These are phyloP conservation scores for Melanaphis sacchari DNA, from an alignment of 1,140 invertebrate species.

Conservation along the genomic window DNA sequence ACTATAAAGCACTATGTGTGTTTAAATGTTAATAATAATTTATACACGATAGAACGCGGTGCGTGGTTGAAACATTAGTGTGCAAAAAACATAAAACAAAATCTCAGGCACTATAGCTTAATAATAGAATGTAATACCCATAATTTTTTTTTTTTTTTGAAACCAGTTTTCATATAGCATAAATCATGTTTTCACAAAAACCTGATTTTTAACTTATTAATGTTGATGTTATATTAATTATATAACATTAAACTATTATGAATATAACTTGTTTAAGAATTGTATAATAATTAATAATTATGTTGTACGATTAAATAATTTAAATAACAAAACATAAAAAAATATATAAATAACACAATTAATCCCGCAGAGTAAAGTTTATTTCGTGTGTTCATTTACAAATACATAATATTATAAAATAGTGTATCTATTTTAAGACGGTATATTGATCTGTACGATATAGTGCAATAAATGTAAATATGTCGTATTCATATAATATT, in stretches of 20 bases:
- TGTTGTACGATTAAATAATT: neutral
- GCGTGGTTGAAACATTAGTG: neutral
- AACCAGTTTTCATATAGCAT: neutral
- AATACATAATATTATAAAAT: neutral
- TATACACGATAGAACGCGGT: neutral
- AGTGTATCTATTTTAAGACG: neutral
- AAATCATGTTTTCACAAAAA: conserved; percentile 3
- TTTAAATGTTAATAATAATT: neutral
- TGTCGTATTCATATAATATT: neutral
- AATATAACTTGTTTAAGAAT: conserved; percentile 9
- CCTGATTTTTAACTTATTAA: neutral
- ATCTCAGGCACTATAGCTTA: neutral
- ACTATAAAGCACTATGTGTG: neutral
- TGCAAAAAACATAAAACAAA: conserved; percentile 30
- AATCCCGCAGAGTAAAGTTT: neutral
- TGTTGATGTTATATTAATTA: conserved; percentile 34
- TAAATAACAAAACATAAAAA: neutral
- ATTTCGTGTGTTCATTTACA: neutral
- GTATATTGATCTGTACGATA: neutral
- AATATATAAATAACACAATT: neutral
- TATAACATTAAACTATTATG: neutral
- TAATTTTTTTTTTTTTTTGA: neutral
- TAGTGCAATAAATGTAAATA: neutral
- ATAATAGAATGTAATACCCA: neutral
- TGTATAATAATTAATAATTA: conserved; percentile 11